Percentiles rank a stretch among this genome's conserved stretches.
Evolutionary conservation across 2,888 invertebrate species (phyloP).

Genomic region (Leptinotarsa juncta): DNA sequence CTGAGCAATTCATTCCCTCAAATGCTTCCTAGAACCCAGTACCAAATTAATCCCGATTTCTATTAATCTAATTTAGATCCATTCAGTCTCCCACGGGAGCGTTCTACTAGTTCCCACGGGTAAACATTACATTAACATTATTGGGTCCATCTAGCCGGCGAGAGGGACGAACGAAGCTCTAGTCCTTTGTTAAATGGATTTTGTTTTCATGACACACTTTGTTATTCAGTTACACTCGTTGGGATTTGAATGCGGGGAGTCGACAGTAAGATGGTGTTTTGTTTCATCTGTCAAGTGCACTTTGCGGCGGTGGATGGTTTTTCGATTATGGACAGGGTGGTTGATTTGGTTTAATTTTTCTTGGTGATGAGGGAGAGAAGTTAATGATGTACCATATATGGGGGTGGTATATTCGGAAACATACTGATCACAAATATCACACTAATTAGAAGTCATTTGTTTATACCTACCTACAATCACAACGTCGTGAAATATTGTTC

Average conservation of each 20-base stretch:
- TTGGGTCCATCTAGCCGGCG: slow-evolving; percentile 9
- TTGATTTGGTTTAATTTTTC: slow-evolving; percentile 1
- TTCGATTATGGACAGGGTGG: neutral
- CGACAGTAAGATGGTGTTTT: slow-evolving; percentile 26
- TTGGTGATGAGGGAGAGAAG: neutral
- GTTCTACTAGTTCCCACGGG: slow-evolving; percentile 46
- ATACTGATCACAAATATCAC: too few species aligned
- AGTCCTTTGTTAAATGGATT: slow-evolving; percentile 17
- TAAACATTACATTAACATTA: slow-evolving; percentile 37
- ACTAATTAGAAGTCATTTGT: too few species aligned
- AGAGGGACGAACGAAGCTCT: slow-evolving; percentile 11
- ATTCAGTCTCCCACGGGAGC: slow-evolving; percentile 42
- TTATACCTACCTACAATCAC: too few species aligned
- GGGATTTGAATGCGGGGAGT: slow-evolving; percentile 10
- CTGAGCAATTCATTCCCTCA: neutral
- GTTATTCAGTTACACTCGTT: slow-evolving; percentile 16
- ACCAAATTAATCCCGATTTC: slow-evolving; percentile 13
- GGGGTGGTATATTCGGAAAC: too few species aligned
- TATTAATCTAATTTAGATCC: slow-evolving; percentile 20
- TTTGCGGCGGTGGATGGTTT: slow-evolving; percentile 19
- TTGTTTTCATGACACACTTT: slow-evolving; percentile 22
- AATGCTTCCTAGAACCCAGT: neutral
- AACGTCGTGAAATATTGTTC: too few species aligned
- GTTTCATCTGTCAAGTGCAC: slow-evolving; percentile 28
- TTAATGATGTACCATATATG: neutral